A percentile compares a stretch with the other conserved stretches of the same genome.
Conservation (phyloP, 2,797 vertebrate genomes). For the Myotis daubentonii region DNA sequence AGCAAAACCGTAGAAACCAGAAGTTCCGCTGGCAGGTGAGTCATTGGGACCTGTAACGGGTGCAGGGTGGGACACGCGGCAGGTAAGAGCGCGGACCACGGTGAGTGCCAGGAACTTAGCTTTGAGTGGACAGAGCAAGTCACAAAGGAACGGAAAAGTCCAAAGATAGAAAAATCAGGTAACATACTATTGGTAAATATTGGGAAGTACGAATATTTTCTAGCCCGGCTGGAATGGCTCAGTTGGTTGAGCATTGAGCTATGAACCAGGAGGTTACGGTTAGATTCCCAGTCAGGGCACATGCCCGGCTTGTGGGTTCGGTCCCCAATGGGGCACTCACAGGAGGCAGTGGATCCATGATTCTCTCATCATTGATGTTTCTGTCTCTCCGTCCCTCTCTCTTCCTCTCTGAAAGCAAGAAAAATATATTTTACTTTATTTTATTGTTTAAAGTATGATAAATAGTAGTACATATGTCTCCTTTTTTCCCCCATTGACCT, state of each 20-base stretch:
- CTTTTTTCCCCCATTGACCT: too few species aligned
- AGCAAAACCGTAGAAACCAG: not conserved
- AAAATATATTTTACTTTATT: too few species aligned
- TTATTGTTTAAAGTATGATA: too few species aligned
- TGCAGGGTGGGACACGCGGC: not conserved
- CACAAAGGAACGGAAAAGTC: not conserved
- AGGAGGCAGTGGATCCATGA: not conserved
- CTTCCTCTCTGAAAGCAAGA: too few species aligned
- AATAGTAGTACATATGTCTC: too few species aligned
- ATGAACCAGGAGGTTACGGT: not conserved
- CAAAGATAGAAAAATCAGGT: not conserved
- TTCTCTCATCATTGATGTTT: not conserved
- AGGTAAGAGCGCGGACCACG: fast-evolving
- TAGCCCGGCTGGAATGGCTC: too few species aligned
- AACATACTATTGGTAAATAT: not conserved
- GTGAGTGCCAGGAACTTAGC: not conserved
- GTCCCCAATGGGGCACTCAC: not conserved
- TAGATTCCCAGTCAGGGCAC: not conserved
- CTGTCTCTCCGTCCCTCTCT: not conserved
- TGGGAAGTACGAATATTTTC: not conserved
- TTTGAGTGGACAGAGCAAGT: not conserved
- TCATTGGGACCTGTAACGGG: not conserved
- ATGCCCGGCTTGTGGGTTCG: not conserved
- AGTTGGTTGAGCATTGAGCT: too few species aligned
- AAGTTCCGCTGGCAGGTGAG: not conserved